Base-by-base conservation (phyloP, 2,113 vertebrate species). In the Heterocephalus glaber region DNA sequence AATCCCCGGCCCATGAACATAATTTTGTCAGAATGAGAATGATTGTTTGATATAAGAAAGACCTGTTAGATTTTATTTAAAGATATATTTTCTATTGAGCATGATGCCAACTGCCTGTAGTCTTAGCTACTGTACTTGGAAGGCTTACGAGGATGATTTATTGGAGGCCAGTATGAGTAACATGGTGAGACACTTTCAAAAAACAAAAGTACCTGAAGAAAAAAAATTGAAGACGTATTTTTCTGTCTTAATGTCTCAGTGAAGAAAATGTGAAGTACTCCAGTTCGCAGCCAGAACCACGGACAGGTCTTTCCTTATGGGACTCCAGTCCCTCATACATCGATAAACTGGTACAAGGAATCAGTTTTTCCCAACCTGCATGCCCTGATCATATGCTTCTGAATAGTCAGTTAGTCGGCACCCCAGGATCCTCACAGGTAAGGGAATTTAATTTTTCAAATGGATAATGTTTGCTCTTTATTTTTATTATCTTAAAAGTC, bases 401-500 rank as follows among this genome's bases (percentile, higher is more conserved):
- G 74, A 99, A 99, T 49, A 99, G 99, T 96, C 99, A 99, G 58
- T 98, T 99, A 47, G 97, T 99, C 7, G 99, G 98, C 74, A 99
- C 99, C 0, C 99, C 99, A 0, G 99, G 99, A 68, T 99, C 99
- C 94, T 99, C 99, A 77, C 99, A 99, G 99, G 99, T 99, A 98
- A 97, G 54, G 30, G 24, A 63, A 70, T 72, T 52, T 77, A 33
- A 35, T 38, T 81, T 88, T 96, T 93, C 26, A 86, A 35, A 61
- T 88, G 89, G 86, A 91, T 85, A 81, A 58, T 72, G 7, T 24
- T 33, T 86, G 14, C 44, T 47, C 17, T 95, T 88, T 79, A 14
- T 82, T 96, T 94, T 95, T 93, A 68, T 89, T 61, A 3, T 66
- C 58, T 86, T 61, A 30, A 85, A 66, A 61, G 66, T 81, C 20